These are phyloP conservation scores for Podarcis lilfordi DNA, from an alignment of 2,797 vertebrate species.

Conservation along the genomic window DNA sequence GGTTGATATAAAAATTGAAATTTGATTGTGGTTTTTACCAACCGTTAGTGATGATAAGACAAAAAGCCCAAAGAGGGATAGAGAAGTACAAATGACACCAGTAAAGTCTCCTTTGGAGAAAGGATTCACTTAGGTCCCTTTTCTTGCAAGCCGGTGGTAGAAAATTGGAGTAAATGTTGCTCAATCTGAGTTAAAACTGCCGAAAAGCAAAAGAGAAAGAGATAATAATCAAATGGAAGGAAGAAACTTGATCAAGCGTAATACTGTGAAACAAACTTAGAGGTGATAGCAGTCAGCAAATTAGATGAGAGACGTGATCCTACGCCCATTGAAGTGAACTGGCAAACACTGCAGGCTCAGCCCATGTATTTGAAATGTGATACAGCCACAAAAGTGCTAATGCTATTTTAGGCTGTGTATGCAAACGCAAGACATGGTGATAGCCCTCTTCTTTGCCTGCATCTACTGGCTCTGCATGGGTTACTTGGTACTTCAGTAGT, in stretches of 20 bases:
- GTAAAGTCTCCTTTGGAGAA: neutral
- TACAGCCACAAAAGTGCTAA: slow-evolving; percentile 41
- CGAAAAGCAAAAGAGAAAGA: neutral
- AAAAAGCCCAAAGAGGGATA: neutral
- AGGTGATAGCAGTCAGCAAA: slow-evolving; percentile 29
- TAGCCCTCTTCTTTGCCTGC: slow-evolving; percentile 39
- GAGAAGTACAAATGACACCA: neutral
- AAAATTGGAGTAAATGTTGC: neutral
- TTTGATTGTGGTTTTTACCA: neutral
- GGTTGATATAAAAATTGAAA: neutral
- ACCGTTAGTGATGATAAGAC: neutral
- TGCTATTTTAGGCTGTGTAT: slow-evolving; percentile 43
- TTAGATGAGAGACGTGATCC: slow-evolving; percentile 37
- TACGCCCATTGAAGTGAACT: slow-evolving; percentile 34
- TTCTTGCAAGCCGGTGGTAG: neutral
- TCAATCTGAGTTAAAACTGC: neutral
- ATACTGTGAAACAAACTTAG: slow-evolving; percentile 16
- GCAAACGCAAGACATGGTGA: slow-evolving; percentile 46
- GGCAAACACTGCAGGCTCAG: slow-evolving; percentile 40
- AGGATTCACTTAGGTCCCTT: neutral
- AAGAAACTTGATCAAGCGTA: slow-evolving; percentile 27
- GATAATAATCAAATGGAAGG: slow-evolving; percentile 11
- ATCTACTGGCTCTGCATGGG: slow-evolving; percentile 8
- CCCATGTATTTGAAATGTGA: slow-evolving; percentile 54
- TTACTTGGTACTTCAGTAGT: neutral